Conservation (phyloP, 2,888 invertebrate species). For the Pyrochroa serraticornis region DNA sequence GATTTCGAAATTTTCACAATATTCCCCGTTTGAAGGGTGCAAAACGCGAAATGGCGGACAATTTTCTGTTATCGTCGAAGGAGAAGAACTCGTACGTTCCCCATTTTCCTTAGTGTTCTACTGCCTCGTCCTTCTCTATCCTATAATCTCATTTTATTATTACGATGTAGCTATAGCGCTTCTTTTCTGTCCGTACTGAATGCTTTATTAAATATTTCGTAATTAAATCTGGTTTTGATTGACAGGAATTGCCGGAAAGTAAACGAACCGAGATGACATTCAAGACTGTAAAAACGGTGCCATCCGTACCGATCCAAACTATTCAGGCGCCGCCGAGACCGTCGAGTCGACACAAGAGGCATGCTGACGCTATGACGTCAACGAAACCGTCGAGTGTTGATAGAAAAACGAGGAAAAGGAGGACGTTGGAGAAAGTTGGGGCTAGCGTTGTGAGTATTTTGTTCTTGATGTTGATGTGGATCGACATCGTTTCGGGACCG, state of each 20-base stretch:
- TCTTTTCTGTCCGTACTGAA: slow-evolving; percentile 40
- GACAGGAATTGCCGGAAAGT: slow-evolving; percentile 57
- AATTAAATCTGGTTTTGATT: slow-evolving; percentile 21
- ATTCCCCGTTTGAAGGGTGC: slow-evolving; percentile 36
- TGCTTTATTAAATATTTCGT: slow-evolving; percentile 3
- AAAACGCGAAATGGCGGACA: slow-evolving; percentile 33
- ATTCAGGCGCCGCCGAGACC: slow-evolving; percentile 35
- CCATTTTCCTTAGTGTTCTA: slow-evolving; percentile 26
- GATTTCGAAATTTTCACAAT: slow-evolving; percentile 41
- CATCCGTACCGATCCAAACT: slow-evolving; percentile 54
- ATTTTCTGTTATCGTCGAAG: slow-evolving; percentile 50
- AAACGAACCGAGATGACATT: slow-evolving; percentile 42
- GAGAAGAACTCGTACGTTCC: slow-evolving; percentile 49
- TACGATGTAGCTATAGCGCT: slow-evolving; percentile 32
- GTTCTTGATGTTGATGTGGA: background rate
- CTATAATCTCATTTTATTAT: slow-evolving; percentile 31
- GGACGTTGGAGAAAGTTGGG: slow-evolving; percentile 67
- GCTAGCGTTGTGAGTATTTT: slow-evolving; percentile 66
- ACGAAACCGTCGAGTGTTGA: slow-evolving; percentile 40
- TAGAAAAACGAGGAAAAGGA: slow-evolving; percentile 61
- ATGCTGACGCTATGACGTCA: slow-evolving; percentile 44
- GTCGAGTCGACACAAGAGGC: slow-evolving; percentile 52
- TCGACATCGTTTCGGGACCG: background rate
- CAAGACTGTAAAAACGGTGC: slow-evolving; percentile 52
- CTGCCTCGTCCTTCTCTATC: slow-evolving; percentile 20